Conservation (phyloP, 1,140 invertebrate species). For the Pogonomyrmex barbatus region DNA sequence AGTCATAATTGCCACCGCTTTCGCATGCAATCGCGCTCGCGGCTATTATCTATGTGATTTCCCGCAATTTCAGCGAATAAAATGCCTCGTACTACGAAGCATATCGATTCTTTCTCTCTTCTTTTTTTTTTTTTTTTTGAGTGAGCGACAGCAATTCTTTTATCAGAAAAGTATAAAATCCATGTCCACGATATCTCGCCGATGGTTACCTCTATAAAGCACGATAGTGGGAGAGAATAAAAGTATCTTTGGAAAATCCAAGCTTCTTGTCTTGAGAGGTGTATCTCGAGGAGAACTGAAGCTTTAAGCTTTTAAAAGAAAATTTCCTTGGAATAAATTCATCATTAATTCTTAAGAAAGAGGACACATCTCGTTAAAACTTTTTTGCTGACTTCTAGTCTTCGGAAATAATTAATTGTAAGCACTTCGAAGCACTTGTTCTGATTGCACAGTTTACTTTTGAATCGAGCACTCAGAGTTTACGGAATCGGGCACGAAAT, state of each 20-base stretch:
- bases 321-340: background rate
- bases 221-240: background rate
- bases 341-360: background rate
- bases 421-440: background rate
- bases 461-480: slow-evolving; percentile 6
- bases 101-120: background rate
- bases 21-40: background rate
- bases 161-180: background rate
- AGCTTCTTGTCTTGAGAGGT: background rate
- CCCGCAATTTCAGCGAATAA: slow-evolving; percentile 3
- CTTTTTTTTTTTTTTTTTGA: background rate
- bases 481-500: background rate
- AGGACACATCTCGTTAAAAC: background rate
- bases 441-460: background rate
- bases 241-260: background rate
- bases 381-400: background rate
- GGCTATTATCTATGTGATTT: slow-evolving; percentile 25
- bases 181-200: background rate
- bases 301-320: background rate
- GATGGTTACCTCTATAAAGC: background rate
- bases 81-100: background rate
- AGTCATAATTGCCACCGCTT: slow-evolving; percentile 58
- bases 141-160: background rate
- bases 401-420: background rate
- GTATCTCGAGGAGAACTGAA: background rate